phyloP scores from a whole-genome alignment of 2,888 invertebrate species.

The Sinhomidia bicolor region DNA sequence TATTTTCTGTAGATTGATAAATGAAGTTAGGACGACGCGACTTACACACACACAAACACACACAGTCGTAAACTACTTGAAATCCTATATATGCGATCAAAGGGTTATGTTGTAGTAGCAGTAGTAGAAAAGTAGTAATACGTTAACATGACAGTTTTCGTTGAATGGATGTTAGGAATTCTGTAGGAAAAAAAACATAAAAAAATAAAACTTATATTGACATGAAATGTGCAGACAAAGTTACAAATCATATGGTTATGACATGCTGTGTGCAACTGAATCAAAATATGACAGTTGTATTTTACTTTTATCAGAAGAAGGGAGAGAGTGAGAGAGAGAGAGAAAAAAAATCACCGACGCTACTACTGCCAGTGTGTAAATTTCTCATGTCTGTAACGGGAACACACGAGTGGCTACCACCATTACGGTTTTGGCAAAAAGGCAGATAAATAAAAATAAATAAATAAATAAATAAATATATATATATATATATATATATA shows the following conservation, averaged over 20 bases:
- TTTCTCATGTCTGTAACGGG: neutral
- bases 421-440: no score
- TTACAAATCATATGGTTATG: constrained; percentile 60
- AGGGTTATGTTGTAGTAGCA: neutral
- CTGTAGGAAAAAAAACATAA: neutral
- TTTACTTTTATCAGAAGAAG: constrained; percentile 7
- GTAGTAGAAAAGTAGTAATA: neutral
- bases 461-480: no score
- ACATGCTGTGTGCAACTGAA: constrained; percentile 51
- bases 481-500: no score
- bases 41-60: no score
- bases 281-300: constrained; percentile 44
- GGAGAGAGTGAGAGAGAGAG: no score
- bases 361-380: neutral
- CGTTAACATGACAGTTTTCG: neutral
- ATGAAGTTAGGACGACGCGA: neutral
- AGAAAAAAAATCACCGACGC: neutral
- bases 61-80: neutral
- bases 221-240: constrained; percentile 62
- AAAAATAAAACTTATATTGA: neutral
- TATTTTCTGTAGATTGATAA: constrained; percentile 9
- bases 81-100: neutral
- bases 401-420: neutral
- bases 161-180: neutral
- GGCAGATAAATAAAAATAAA: no score